A percentile compares a stretch with the other conserved stretches of the same genome.
phyloP scores from a whole-genome alignment of 2,113 vertebrate species.

The Pseudorectes ferrugineus region DNA sequence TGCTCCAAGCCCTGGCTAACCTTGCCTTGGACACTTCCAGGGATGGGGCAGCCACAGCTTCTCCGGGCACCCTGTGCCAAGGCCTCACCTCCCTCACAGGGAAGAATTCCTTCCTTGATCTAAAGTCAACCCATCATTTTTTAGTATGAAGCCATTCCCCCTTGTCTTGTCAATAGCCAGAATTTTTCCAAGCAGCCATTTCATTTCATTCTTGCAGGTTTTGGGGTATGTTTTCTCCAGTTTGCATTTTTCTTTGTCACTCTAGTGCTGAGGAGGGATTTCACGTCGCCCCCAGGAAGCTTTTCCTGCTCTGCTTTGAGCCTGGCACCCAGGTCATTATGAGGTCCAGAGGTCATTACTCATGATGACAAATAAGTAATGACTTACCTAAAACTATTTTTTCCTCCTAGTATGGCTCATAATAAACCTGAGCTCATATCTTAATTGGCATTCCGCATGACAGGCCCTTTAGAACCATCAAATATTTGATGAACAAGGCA shows the following conservation, averaged over 20 bases:
- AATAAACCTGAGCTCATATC: not conserved
- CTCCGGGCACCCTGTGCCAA: not conserved
- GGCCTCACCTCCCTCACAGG: rapidly evolving
- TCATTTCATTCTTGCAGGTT: not conserved
- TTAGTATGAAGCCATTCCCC: not conserved
- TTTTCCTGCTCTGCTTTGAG: not conserved
- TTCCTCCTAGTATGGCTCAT: not conserved
- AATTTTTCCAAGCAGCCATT: not conserved
- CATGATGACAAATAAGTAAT: not conserved
- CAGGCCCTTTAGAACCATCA: slow-evolving; percentile 20
- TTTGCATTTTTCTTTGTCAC: not conserved
- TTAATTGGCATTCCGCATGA: slow-evolving; percentile 41
- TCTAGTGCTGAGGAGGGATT: not conserved
- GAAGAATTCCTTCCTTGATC: not conserved
- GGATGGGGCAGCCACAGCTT: not conserved
- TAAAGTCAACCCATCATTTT: not conserved
- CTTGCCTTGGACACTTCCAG: not conserved
- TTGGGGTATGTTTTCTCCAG: not conserved
- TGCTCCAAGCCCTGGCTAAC: rapidly evolving
- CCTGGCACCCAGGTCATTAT: not conserved
- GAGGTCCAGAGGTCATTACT: not conserved
- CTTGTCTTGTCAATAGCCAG: not conserved
- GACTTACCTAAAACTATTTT: not conserved
- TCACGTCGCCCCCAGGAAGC: not conserved
- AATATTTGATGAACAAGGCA: slow-evolving; percentile 52